Evolutionary conservation across 1,140 invertebrate genomes (phyloP), one percentile per base, ranked within the genome.

Genomic region (Trissolcus basalis): DNA sequence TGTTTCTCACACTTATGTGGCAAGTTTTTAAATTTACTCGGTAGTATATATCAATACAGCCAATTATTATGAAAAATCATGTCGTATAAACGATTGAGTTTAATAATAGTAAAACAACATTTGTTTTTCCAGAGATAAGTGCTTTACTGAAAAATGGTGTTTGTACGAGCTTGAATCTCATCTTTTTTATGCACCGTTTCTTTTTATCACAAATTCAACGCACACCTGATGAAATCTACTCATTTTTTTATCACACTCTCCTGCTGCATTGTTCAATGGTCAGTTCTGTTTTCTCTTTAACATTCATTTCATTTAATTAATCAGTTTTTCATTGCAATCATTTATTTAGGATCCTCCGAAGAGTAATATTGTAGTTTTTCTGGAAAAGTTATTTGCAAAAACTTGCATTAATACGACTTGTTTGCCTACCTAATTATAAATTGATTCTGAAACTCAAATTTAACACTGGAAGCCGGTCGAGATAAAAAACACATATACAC

Each of bases 91-190:
- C n/a, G n/a, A n/a, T n/a, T n/a, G n/a, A n/a, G n/a, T n/a, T n/a
- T n/a, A n/a, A n/a, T n/a, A n/a, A n/a, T n/a, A n/a, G n/a, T n/a
- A n/a, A n/a, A n/a, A n/a, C n/a, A n/a, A n/a, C n/a, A n/a, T n/a
- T n/a, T n/a, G n/a, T n/a, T n/a, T n/a, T 82, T 81, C 35, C 53
- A 86, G 82, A 36, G 44, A 85, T 33, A 77, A 85, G 10, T 44
- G 43, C 8, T 86, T 84, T 15, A 80, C 64, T 41, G 82, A 79
- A 19, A 79, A 84, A 77, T n/a, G 61, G 64, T n/a, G 72, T 81
- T 56, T 80, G 81, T 1, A 77, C 75, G 32, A 54, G 80, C 61
- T 71, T 86, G 51, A 83, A 80, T 55, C 51, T 86, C 14, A 74
- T 84, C 27, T 81, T 80, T 68, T 72, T 78, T 19, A 81, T 75